Percentiles rank a stretch among this genome's conserved stretches.
Evolutionary conservation across 37 sponge, comb jelly and placozoan species (phyloP).

Genomic region (Crambe crambe): DNA sequence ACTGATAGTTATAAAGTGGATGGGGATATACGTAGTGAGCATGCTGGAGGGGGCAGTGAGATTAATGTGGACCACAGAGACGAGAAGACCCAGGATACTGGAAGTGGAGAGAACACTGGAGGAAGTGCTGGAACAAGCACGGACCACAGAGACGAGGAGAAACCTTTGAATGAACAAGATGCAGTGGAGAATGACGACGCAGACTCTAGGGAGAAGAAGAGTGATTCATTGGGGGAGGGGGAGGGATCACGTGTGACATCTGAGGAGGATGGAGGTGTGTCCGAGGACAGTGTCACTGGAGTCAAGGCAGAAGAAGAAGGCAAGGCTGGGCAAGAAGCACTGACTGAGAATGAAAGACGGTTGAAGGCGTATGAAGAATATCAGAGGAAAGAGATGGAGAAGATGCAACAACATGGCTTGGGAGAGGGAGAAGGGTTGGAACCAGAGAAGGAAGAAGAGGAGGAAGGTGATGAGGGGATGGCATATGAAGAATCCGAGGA

Average conservation of each 20-base stretch:
- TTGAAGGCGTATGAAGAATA: neutral
- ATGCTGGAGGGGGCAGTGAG: neutral
- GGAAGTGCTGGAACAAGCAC: neutral
- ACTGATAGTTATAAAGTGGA: too few species aligned
- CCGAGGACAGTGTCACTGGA: neutral
- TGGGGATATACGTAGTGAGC: neutral
- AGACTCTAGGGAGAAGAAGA: neutral
- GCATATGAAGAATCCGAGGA: neutral
- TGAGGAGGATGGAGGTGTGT: too few species aligned
- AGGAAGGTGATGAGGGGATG: neutral
- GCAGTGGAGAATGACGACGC: neutral
- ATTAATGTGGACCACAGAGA: neutral
- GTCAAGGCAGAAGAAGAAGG: neutral
- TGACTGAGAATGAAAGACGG: neutral
- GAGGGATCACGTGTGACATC: neutral
- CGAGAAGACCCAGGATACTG: constrained; percentile 2
- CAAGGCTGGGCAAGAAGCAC: neutral
- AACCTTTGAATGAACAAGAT: neutral
- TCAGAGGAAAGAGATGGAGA: neutral
- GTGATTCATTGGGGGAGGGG: neutral
- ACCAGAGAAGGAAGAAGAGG: neutral
- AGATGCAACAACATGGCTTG: neutral
- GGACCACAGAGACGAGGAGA: neutral
- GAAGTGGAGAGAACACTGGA: neutral
- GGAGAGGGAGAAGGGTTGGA: neutral